phyloP scores from a whole-genome alignment of 2,888 invertebrate genomes.

The Amphipoea oculea region DNA sequence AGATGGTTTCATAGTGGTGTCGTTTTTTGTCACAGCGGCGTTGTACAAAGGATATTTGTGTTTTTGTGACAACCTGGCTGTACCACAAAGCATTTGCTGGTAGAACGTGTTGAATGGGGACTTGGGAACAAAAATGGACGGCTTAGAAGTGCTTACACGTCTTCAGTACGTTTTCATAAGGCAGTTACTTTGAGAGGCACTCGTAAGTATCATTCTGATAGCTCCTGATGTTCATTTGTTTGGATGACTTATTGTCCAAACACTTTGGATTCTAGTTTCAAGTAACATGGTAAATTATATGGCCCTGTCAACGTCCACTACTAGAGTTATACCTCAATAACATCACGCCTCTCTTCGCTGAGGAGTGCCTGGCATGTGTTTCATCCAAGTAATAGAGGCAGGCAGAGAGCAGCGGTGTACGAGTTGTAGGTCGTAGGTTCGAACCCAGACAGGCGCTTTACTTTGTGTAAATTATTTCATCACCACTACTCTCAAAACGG shows the following conservation, averaged over 20 bases:
- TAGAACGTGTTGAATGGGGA: conserved; percentile 45
- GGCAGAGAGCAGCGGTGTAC: too few relatives aligned
- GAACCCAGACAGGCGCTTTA: too few relatives aligned
- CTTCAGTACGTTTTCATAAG: background rate
- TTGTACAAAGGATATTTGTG: conserved; percentile 77
- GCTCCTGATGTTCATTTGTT: background rate
- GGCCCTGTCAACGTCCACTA: too few relatives aligned
- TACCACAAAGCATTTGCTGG: conserved; percentile 67
- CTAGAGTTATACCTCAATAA: background rate
- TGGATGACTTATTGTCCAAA: background rate
- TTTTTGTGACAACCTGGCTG: conserved; percentile 66
- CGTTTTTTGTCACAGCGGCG: conserved; percentile 75
- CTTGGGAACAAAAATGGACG: conserved; percentile 40
- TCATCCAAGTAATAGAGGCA: too few relatives aligned
- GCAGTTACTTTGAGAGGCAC: background rate
- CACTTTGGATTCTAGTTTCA: background rate
- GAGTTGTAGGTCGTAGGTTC: too few relatives aligned
- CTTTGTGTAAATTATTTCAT: too few relatives aligned
- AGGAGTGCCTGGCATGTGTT: background rate
- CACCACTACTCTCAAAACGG: too few relatives aligned
- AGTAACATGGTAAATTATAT: background rate
- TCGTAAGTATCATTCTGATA: conserved; percentile 1
- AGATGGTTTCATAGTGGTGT: conserved; percentile 68
- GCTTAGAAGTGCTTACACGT: conserved; percentile 34
- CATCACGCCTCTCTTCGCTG: background rate